Conservation (phyloP, 2,113 vertebrate genomes). For the Paracanthobrama guichenoti region DNA sequence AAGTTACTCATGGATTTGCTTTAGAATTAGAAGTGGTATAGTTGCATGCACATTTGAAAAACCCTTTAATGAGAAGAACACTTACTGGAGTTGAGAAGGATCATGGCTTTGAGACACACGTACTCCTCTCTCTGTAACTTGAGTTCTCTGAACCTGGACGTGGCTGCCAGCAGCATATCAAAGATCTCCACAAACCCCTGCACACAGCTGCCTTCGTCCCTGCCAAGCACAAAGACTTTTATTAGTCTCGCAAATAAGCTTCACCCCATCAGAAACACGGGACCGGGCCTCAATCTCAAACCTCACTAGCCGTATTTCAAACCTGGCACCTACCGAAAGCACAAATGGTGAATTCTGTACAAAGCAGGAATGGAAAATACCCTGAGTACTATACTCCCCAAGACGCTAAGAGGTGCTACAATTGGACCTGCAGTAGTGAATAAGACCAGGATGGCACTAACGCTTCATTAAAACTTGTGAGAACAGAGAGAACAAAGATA, state of each 20-base stretch:
- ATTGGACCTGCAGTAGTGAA: not conserved
- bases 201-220: constrained; percentile 93
- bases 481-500: not conserved
- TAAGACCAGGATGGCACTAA: not conserved
- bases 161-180: constrained; percentile 95
- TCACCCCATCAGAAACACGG: not conserved
- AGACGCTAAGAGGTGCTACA: not conserved
- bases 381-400: not conserved
- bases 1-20: not conserved
- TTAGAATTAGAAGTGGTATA: not conserved
- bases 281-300: not conserved
- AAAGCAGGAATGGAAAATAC: not conserved
- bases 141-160: constrained; percentile 91
- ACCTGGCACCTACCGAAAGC: not conserved
- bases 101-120: constrained; percentile 97
- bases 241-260: not conserved
- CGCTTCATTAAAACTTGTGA: not conserved
- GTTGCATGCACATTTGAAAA: not conserved
- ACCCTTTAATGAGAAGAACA: constrained; percentile 47
- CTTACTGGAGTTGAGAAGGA: constrained; percentile 99
- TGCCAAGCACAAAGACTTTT: constrained; percentile 58
- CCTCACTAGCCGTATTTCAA: not conserved
- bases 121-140: constrained; percentile 95
- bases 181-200: constrained; percentile 97
- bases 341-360: not conserved